Evolutionary conservation across 2,888 invertebrate species (phyloP), one percentile per base, ranked within the genome.

Genomic region (Drosophila acutilabella): DNA sequence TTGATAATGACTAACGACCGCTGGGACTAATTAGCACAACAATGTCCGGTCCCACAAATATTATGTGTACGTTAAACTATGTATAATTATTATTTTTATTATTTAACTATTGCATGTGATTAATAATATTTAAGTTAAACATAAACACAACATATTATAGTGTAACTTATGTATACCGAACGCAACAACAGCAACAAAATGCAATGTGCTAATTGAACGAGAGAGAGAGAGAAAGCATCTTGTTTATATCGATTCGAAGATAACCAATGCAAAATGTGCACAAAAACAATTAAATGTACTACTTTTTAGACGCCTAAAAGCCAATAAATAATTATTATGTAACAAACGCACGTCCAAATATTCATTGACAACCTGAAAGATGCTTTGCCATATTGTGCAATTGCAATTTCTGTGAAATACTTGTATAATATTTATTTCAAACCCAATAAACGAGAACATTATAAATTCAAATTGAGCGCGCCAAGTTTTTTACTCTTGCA

Each of bases 101-200:
- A 89, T 88, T 87, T 90, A 87, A 89, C 85, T 88, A 88, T 89
- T 90, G 90, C 91, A 90, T 90, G 90, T 91, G 91, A 90, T 90
- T 90, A 90, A 90, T 91, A 89, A 89, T 81, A 81, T 90, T 85
- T 89, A 89, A 89, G 89, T 89, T 88, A 81, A 84, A 78, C 78
- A 76, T 89, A 87, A 86, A 89, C 74, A 72, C 81, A 87, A 77
- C 77, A 80, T 89, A 85, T 86, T 78, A 71, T 74, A 87, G 72
- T 73, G 72, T 82, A 88, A 88, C 87, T 80, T 80, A 86, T 89
- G 89, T 89, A 89, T 81, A 89, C 81, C 80, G 76, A 68, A 52
- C 66, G 59, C 66, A 56, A 64, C 57, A 45, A 61, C 48, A 68
- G 66, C 60, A 79, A 58, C 51, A 69, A 58, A 67, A 66, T 57